Evolutionary conservation across 2,113 vertebrate genomes (phyloP).

Genomic region (Hippocampus abdominalis): DNA sequence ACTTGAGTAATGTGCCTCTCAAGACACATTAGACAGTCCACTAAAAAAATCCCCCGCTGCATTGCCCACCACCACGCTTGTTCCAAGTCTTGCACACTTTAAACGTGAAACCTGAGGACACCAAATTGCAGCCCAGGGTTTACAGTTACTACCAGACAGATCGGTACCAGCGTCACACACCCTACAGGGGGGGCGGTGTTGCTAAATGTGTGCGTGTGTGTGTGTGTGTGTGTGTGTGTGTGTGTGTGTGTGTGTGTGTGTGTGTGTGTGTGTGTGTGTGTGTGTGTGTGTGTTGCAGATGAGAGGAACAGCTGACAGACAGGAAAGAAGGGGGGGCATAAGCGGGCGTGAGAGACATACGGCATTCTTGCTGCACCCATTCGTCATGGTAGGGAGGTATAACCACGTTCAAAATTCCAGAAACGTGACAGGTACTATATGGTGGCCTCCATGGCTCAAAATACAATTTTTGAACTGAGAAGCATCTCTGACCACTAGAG

Average conservation of each 20-base stretch:
- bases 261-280: not conserved
- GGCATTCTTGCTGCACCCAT: slow-evolving; percentile 33
- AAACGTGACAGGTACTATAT: slow-evolving; percentile 20
- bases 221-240: not conserved
- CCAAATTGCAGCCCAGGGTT: slow-evolving; percentile 47
- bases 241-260: not conserved
- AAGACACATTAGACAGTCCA: not conserved
- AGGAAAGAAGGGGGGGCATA: slow-evolving; percentile 27
- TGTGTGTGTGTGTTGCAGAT: not conserved
- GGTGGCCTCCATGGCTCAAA: not conserved
- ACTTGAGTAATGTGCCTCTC: not conserved
- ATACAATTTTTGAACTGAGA: not conserved
- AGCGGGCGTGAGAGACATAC: slow-evolving; percentile 25
- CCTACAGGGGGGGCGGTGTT: not conserved
- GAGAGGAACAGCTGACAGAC: slow-evolving; percentile 55
- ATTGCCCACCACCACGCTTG: not conserved
- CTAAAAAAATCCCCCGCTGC: not conserved
- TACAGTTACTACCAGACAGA: slow-evolving; percentile 54
- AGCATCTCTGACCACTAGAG: not conserved
- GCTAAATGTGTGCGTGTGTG: not conserved
- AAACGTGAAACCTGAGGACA: slow-evolving; percentile 53
- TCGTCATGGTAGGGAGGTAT: slow-evolving; percentile 14
- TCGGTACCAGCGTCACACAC: slow-evolving; percentile 15
- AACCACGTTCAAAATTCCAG: slow-evolving; percentile 4
- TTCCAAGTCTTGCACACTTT: slow-evolving; percentile 27